Evolutionary conservation across 2,888 invertebrate genomes (phyloP), one percentile per base, ranked within the genome.

Genomic region (Poecilus cupreus): DNA sequence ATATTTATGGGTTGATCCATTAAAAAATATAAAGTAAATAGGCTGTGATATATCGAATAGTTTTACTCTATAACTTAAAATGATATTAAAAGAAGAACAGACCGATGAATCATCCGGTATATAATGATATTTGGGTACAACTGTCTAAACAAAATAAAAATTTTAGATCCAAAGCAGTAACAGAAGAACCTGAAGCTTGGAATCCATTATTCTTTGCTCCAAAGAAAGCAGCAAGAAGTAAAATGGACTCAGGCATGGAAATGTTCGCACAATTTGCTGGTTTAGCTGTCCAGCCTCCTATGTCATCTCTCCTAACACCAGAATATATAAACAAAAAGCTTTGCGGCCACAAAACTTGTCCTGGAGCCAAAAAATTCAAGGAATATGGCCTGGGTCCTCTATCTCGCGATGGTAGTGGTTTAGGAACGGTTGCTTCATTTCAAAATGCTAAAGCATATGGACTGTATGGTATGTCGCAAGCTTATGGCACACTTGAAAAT

Each of bases 331-430:
- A 32, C n/a, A 64, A 18, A n/a, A 22, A 75, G 4, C 64, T 81
- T 5, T 81, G 81, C 16, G 64, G 64, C 1, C 39, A 57, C 16
- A 60, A 57, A 64, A 85, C 88, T 81, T 89, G 89, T 82, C 89
- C 89, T 0, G 89, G 87, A 3, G 88, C 86, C 0, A 85, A 85
- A 54, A 87, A 87, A 78, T 89, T 89, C 82, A 88, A 88, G 82
- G 87, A 89, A 64, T 88, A 85, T 72, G 89, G 89, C 20, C 86
- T 89, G 10, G 89, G 89, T 2, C 89, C 89, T 2, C 83, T 89
- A 37, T 88, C 89, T 0, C 49, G 72, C 18, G 87, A 84, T 1
- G 87, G 86, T 6, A 84, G 85, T 77, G 87, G 87, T 32, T 82
- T 89, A 68, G 89, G 89, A 20, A 87, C 87, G 0, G 46, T 88